Conservation (phyloP, 2,113 vertebrate species). For the Hepsetus odoe region DNA sequence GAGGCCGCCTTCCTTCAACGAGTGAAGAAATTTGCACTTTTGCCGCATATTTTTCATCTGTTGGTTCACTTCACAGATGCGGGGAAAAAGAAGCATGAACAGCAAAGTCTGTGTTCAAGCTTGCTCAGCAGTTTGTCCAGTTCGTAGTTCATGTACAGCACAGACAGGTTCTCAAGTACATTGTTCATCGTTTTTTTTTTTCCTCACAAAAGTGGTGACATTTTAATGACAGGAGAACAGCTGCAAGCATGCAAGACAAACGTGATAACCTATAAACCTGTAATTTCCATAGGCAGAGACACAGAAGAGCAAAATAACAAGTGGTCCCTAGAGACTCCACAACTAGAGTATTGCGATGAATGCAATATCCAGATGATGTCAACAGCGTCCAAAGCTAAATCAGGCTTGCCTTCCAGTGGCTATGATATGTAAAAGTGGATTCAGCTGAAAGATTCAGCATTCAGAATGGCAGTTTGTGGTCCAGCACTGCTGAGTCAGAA, state of each 20-base stretch:
- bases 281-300: slow-evolving; percentile 1
- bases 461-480: slow-evolving; percentile 5
- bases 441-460: not conserved
- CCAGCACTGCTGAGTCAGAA: not conserved
- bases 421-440: slow-evolving; percentile 15
- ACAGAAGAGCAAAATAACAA: not conserved
- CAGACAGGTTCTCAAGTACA: slow-evolving; percentile 43
- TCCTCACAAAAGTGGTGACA: slow-evolving; percentile 5
- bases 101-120: slow-evolving; percentile 49
- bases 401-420: not conserved
- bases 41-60: slow-evolving; percentile 32
- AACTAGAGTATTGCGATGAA: slow-evolving; percentile 55
- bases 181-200: not conserved
- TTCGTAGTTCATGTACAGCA: slow-evolving; percentile 49
- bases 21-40: not conserved
- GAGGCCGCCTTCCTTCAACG: not conserved
- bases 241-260: slow-evolving; percentile 41
- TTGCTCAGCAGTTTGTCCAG: slow-evolving; percentile 39
- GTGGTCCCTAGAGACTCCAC: slow-evolving; percentile 35
- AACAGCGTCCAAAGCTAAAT: not conserved
- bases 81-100: slow-evolving; percentile 3
- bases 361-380: slow-evolving; percentile 36
- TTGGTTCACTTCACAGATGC: slow-evolving; percentile 45
- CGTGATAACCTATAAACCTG: slow-evolving; percentile 18
- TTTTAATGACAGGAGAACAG: slow-evolving; percentile 17